A percentile compares a stretch with the other conserved stretches of the same genome.
phyloP scores from a whole-genome alignment of 2,888 invertebrate species.

The Syrista parreyssii region DNA sequence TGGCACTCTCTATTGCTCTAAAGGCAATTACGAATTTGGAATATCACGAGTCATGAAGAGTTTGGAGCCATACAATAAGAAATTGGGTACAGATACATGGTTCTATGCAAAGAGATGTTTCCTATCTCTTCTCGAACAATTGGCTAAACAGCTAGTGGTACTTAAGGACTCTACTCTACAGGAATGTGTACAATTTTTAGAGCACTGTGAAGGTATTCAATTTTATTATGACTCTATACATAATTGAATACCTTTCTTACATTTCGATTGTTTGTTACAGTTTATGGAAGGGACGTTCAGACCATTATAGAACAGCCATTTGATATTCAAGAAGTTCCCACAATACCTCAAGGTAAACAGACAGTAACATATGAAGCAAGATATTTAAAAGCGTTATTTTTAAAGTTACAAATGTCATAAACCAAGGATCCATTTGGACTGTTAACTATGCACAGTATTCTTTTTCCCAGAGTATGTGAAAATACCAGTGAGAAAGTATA shows the following conservation, averaged over 20 bases:
- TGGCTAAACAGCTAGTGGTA: slow-evolving; percentile 90
- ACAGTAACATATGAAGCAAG: slow-evolving; percentile 93
- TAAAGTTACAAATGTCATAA: slow-evolving; percentile 71
- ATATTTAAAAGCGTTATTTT: slow-evolving; percentile 82
- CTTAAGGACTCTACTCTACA: slow-evolving; percentile 87
- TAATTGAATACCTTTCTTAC: slow-evolving; percentile 7
- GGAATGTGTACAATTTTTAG: slow-evolving; percentile 89
- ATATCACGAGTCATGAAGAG: slow-evolving; percentile 97
- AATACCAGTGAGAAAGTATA: background rate
- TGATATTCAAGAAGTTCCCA: slow-evolving; percentile 75
- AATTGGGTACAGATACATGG: slow-evolving; percentile 98
- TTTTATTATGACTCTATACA: background rate
- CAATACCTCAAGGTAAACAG: slow-evolving; percentile 80
- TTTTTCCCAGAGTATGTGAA: background rate
- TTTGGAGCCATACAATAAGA: slow-evolving; percentile 91
- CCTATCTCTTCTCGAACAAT: slow-evolving; percentile 89
- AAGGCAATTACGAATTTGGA: slow-evolving; percentile 99
- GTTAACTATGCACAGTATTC: background rate
- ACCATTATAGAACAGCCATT: slow-evolving; percentile 86
- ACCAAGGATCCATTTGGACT: background rate
- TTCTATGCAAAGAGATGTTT: slow-evolving; percentile 97
- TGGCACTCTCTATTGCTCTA: slow-evolving; percentile 97
- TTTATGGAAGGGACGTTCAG: slow-evolving; percentile 85
- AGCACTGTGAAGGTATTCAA: slow-evolving; percentile 82
- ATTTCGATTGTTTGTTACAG: slow-evolving; percentile 65